Conservation (phyloP, 1,140 invertebrate genomes). For the Protaetia brevitarsis region DNA sequence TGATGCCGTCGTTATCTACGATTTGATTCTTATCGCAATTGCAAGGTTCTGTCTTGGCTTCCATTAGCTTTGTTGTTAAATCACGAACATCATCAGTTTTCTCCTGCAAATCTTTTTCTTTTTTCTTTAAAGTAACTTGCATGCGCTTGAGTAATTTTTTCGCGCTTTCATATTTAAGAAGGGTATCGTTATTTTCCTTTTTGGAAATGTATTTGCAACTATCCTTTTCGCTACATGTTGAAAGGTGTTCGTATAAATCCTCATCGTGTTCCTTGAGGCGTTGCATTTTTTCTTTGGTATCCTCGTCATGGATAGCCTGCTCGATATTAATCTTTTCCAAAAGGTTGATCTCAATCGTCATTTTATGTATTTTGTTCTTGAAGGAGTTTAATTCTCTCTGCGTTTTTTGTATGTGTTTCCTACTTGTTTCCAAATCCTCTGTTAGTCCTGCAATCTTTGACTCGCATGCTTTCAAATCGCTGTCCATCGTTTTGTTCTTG, state of each 20-base stretch:
- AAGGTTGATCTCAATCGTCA: slow-evolving; percentile 1
- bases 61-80: background rate
- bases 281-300: background rate
- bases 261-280: background rate
- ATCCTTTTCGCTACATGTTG: background rate
- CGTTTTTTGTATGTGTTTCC: background rate
- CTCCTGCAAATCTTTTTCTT: background rate
- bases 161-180: background rate
- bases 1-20: background rate
- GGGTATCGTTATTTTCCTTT: background rate
- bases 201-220: background rate
- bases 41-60: background rate
- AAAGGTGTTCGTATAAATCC: background rate
- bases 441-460: background rate
- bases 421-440: background rate
- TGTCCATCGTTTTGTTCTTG: background rate
- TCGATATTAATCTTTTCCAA: background rate
- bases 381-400: background rate
- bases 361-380: background rate
- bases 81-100: background rate
- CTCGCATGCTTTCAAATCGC: background rate
- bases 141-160: background rate
- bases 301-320: background rate
- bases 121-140: background rate
- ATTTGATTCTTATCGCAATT: background rate